Evolutionary conservation across 2,888 invertebrate species (phyloP), one percentile per base, ranked within the genome.

Genomic region (Orchesella flavescens): DNA sequence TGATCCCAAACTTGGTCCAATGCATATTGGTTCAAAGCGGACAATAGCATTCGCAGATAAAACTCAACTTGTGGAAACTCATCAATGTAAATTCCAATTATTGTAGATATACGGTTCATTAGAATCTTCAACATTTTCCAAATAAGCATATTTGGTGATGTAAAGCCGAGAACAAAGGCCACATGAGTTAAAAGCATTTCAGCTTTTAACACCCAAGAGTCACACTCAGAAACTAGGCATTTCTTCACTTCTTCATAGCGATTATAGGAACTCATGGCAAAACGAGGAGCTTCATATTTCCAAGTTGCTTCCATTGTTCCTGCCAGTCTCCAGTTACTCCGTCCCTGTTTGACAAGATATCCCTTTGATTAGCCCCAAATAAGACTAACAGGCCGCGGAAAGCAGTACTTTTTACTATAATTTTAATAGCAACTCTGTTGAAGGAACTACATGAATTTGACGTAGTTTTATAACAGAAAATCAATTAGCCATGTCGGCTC

Each of bases 161-260:
- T n/a, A 17, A 61, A 61, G 4, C 84, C 84, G 15, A 84, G 46
- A 13, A 84, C 23, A 43, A 73, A 84, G 1, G 73, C 61, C 3
- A 34, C 10, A 34, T 81, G 76, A 10, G 59, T 72, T 15, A 84
- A 23, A 19, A 76, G 10, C 44, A 76, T 81, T 23, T 84, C 84
- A n/a, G 53, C 44, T 19, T 81, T 81, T 0, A 84, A 43, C 46
- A 49, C 63, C 57, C 61, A 61, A 4, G 76, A 81, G 1, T 84
- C 80, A 21, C 84, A 84, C 1, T 57, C 68, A 9, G 74, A 74
- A 0, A 53, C 17, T 0, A 74, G 12, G 24, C 81, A 81, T 1
- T 66, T 24, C 9, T 23, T 49, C 1, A 81, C 15, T 46, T 81
- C 74, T 12, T 49, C 15, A 5, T 68, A 69, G 19, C 81, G 66